A percentile compares a stretch with the other conserved stretches of the same genome.
These are phyloP conservation scores for Cryptus viduatorius DNA, from an alignment of 2,888 invertebrate species.

Conservation along the genomic window DNA sequence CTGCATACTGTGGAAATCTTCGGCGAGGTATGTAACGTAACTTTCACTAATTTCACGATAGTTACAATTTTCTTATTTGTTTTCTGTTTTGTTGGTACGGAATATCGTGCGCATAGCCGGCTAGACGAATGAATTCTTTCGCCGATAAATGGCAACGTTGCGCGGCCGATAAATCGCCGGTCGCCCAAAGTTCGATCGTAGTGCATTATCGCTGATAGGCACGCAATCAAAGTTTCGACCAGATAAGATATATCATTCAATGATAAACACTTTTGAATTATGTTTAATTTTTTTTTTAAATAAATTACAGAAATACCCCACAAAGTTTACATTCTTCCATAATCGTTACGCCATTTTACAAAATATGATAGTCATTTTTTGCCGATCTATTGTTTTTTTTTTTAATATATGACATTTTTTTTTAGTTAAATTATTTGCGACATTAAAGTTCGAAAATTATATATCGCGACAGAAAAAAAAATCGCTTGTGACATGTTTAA, in stretches of 20 bases:
- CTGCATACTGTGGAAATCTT: constrained; percentile 42
- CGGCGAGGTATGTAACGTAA: constrained; percentile 25
- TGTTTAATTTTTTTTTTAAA: not conserved
- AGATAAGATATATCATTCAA: not conserved
- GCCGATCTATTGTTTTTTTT: not conserved
- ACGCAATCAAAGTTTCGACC: not conserved
- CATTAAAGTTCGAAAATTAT: no score
- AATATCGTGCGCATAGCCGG: not conserved
- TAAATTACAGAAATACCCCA: not conserved
- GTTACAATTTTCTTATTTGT: constrained; percentile 13
- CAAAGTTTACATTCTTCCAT: not conserved
- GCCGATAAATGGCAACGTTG: not conserved
- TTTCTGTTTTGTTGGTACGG: not conserved
- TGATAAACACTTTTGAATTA: not conserved
- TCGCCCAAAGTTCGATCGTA: not conserved
- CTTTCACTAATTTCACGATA: constrained; percentile 38
- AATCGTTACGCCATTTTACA: not conserved
- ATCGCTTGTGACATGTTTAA: no score
- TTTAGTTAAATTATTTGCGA: not conserved
- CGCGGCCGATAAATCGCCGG: not conserved
- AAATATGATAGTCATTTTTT: not conserved
- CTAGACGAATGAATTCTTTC: not conserved
- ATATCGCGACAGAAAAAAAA: no score
- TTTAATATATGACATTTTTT: not conserved
- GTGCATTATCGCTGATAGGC: not conserved